Conservation (phyloP, 2,797 vertebrate species). For the Jordanella pulchra region DNA sequence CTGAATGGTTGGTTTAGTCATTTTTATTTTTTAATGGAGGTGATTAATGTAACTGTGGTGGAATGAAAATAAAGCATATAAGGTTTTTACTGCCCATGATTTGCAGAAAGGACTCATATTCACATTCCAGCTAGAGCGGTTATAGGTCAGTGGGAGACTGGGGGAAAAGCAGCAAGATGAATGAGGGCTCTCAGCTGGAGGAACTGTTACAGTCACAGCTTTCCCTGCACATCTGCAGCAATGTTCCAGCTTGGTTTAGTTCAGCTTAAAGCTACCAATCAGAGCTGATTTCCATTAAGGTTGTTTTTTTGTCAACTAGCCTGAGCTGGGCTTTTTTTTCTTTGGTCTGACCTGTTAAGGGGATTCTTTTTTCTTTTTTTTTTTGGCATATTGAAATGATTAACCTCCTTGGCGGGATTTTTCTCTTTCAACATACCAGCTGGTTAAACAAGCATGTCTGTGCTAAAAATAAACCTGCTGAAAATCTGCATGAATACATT, state of each 20-base stretch:
- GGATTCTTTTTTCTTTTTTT: conserved; percentile 58
- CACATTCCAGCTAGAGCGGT: conserved; percentile 68
- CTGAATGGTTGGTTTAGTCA: conserved; percentile 7
- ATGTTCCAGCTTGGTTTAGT: conserved; percentile 62
- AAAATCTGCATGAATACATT: conserved; percentile 38
- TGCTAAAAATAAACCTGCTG: conserved; percentile 61
- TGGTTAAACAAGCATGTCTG: conserved; percentile 59
- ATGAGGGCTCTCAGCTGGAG: conserved; percentile 45
- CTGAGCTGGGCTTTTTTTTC: conserved; percentile 15
- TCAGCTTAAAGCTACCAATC: conserved; percentile 41
- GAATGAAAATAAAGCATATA: conserved; percentile 43
- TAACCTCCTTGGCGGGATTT: conserved; percentile 55
- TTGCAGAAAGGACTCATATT: conserved; percentile 66
- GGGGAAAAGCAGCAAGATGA: conserved; percentile 41
- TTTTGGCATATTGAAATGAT: conserved; percentile 63
- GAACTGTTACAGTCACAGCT: conserved; percentile 33
- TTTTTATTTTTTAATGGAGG: conserved; percentile 10
- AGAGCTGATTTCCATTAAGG: conserved; percentile 38
- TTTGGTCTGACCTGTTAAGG: conserved; percentile 48
- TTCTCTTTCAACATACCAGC: conserved; percentile 59
- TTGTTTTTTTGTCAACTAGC: conserved; percentile 20
- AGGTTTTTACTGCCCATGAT: conserved; percentile 60
- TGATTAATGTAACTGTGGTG: conserved; percentile 23
- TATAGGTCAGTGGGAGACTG: conserved; percentile 51
- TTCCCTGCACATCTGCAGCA: conserved; percentile 67